Base-by-base conservation (phyloP, 2,888 invertebrate species). In the Troides helena region DNA sequence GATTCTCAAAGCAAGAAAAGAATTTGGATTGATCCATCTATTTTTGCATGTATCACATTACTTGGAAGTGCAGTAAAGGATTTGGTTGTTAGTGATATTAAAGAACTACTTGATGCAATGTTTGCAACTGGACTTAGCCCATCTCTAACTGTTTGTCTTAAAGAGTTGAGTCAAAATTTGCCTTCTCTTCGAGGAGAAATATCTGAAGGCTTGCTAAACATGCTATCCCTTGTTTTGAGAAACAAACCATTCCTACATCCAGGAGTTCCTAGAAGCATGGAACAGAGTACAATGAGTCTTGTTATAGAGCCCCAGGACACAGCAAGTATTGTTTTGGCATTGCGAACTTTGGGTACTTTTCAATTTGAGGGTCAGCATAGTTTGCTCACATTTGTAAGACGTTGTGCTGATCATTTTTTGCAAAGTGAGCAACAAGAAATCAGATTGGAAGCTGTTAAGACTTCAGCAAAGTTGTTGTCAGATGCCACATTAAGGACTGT, bases 11-110 rank as follows among this genome's bases (percentile, higher is more conserved):
- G 95, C 71, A 98, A 97, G 81, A 97, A 97, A 79, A 94, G 95
- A 73, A 86, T 94, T 8, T 90, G 94, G 39, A 94, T 96, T 65
- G 99, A 99, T 81, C 97, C 98, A 0, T 95, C 97, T 0, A 96
- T 99, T 64, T 99, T 99, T 85, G 96, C 97, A 43, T 99, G 99
- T 84, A 96, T 99, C 30, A 98, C 98, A 43, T 93, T 99, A 74
- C 88, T 99, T 10, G 97, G 97, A 0, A 95, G 97, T 84, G 97
- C 99, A 1, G 96, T 98, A 0, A 96, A 96, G 74, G 95, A 95
- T 36, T 94, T 95, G 50, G 96, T 98, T 18, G 94, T 95, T 10
- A 89, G 93, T 75, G 97, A 98, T 76, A 96, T 99, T 6, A 95
- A 95, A 70, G 97, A 97, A 71, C 94, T 99, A 59, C 89, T 99